phyloP scores from a whole-genome alignment of 2,888 invertebrate species.

The Andrena minutula region DNA sequence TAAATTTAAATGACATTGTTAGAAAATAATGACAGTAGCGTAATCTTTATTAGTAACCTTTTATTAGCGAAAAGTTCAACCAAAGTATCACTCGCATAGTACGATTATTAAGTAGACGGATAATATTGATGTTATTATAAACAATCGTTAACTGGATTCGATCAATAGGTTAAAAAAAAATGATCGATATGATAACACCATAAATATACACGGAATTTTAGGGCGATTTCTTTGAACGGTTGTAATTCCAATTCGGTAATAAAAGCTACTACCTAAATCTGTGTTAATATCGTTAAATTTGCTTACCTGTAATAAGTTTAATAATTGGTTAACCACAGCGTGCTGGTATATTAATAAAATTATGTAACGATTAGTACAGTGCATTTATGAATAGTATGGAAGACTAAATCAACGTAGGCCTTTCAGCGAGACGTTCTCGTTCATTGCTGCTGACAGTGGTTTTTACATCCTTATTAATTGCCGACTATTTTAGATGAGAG shows the following conservation, averaged over 20 bases:
- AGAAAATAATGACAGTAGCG: neutral
- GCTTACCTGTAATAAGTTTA: slow-evolving; percentile 52
- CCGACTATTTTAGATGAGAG: slow-evolving; percentile 16
- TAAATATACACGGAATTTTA: neutral
- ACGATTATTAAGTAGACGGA: neutral
- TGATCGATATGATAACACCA: neutral
- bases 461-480: slow-evolving; percentile 36
- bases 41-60: too few species aligned
- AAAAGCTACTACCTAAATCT: neutral
- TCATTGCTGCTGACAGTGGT: slow-evolving; percentile 29
- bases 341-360: slow-evolving; percentile 33
- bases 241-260: neutral
- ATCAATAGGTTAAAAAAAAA: neutral
- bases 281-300: slow-evolving; percentile 10
- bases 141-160: neutral
- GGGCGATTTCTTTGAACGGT: slow-evolving; percentile 4
- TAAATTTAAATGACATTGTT: neutral
- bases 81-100: neutral
- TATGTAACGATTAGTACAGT: slow-evolving; percentile 43
- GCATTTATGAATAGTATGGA: slow-evolving; percentile 48
- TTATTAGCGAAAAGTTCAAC: neutral
- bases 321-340: slow-evolving; percentile 35
- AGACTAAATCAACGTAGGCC: slow-evolving; percentile 38
- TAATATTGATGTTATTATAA: neutral
- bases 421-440: slow-evolving; percentile 27